Evolutionary conservation across 1,140 invertebrate species (phyloP).

Genomic region (Caenorhabditis tropicalis): DNA sequence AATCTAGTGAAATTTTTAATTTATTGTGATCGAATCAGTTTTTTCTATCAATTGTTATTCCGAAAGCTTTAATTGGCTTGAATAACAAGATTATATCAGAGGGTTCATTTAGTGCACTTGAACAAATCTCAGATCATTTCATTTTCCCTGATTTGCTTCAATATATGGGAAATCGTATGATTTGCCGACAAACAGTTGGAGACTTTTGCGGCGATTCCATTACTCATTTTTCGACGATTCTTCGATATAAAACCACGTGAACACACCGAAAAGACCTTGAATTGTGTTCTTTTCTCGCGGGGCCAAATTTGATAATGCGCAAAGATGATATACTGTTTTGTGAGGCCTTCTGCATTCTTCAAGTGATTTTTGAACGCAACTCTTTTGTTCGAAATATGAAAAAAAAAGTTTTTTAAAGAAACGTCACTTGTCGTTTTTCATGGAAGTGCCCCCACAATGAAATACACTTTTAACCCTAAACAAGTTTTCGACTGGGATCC

Average conservation of each 20-base stretch:
- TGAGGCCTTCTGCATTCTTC: neutral
- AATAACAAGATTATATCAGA: too few species aligned
- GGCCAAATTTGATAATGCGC: neutral
- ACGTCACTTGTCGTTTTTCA: constrained; percentile 35
- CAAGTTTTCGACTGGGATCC: constrained; percentile 18
- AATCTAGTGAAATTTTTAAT: too few species aligned
- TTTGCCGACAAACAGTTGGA: neutral
- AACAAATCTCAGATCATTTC: too few species aligned
- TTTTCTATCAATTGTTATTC: too few species aligned
- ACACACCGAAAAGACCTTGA: constrained; percentile 21
- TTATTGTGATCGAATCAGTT: too few species aligned
- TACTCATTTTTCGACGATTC: neutral
- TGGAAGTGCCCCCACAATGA: neutral
- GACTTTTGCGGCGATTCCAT: neutral
- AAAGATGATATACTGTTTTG: neutral
- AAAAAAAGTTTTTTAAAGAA: neutral
- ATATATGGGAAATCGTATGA: neutral
- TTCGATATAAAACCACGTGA: neutral
- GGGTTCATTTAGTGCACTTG: too few species aligned
- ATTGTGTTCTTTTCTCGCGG: neutral
- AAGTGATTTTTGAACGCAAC: neutral
- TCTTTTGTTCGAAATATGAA: neutral
- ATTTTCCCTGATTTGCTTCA: too few species aligned
- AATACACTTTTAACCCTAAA: constrained; percentile 11
- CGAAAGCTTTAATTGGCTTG: too few species aligned